Percentiles rank a stretch among this genome's conserved stretches.
Conservation (phyloP, 2,113 vertebrate genomes). For the Corythornis vintsioides region DNA sequence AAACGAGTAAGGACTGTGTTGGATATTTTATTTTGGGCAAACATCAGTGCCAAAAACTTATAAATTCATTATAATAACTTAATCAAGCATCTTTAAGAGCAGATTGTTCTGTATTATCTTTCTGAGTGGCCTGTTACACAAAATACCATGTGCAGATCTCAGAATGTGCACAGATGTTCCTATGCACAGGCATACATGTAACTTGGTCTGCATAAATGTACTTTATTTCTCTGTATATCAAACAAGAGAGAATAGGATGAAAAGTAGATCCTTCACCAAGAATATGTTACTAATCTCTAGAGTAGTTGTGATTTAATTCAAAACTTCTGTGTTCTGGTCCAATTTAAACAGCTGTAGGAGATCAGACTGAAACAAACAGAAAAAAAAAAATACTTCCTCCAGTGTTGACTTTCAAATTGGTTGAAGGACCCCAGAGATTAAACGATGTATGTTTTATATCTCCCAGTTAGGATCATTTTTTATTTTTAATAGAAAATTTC, state of each 20-base stretch:
- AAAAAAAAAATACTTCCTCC: constrained; percentile 56
- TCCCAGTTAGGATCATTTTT: constrained; percentile 65
- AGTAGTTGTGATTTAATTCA: constrained; percentile 3
- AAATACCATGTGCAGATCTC: not conserved
- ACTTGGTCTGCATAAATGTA: not conserved
- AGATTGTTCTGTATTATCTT: not conserved
- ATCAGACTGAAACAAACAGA: constrained; percentile 63
- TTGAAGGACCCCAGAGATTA: constrained; percentile 65
- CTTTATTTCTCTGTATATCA: not conserved
- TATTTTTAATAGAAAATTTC: constrained; percentile 77
- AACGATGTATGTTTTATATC: constrained; percentile 48
- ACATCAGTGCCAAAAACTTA: not conserved
- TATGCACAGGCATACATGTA: not conserved
- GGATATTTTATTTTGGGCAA: constrained; percentile 24
- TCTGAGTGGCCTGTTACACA: not conserved
- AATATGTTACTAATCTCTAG: not conserved
- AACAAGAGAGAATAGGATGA: not conserved
- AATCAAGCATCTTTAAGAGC: constrained; percentile 12
- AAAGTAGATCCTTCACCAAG: not conserved
- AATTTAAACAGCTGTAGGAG: constrained; percentile 64
- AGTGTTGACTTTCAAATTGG: constrained; percentile 73
- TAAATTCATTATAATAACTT: constrained; percentile 34
- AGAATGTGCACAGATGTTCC: not conserved
- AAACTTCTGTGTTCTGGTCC: constrained; percentile 46
- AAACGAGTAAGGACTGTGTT: not conserved